These are phyloP conservation scores for Apodemia mormo DNA, from an alignment of 2,888 invertebrate genomes.

Conservation along the genomic window DNA sequence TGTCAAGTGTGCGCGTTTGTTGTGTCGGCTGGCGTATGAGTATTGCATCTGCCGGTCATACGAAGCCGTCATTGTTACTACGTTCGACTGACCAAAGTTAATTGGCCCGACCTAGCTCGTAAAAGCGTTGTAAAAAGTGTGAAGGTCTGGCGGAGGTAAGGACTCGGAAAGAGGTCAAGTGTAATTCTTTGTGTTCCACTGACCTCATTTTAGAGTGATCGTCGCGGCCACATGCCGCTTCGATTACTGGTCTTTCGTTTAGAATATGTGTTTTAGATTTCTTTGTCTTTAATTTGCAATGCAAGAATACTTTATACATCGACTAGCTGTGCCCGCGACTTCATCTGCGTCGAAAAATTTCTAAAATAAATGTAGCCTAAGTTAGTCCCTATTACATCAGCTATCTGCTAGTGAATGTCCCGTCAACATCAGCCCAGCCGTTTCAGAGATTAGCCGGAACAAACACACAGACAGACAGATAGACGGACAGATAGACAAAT, in stretches of 20 bases:
- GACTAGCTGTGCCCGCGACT: too few relatives aligned
- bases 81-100: conserved; percentile 67
- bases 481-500: too few relatives aligned
- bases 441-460: too few relatives aligned
- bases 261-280: conserved; percentile 54
- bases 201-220: conserved; percentile 73
- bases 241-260: conserved; percentile 66
- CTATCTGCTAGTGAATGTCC: too few relatives aligned
- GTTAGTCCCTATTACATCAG: too few relatives aligned
- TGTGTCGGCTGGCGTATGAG: conserved; percentile 53
- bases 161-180: conserved; percentile 81
- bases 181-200: conserved; percentile 79
- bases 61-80: conserved; percentile 55
- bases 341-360: too few relatives aligned
- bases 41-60: conserved; percentile 45
- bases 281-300: conserved; percentile 34
- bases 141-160: conserved; percentile 81
- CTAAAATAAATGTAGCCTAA: too few relatives aligned
- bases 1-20: conserved; percentile 67
- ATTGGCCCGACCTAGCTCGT: conserved; percentile 79
- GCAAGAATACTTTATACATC: background rate
- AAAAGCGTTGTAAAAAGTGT: conserved; percentile 79
- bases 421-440: too few relatives aligned
- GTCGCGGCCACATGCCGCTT: conserved; percentile 50
- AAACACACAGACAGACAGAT: too few relatives aligned